phyloP scores from a whole-genome alignment of 2,797 vertebrate genomes.

The Xerus rutilus region DNA sequence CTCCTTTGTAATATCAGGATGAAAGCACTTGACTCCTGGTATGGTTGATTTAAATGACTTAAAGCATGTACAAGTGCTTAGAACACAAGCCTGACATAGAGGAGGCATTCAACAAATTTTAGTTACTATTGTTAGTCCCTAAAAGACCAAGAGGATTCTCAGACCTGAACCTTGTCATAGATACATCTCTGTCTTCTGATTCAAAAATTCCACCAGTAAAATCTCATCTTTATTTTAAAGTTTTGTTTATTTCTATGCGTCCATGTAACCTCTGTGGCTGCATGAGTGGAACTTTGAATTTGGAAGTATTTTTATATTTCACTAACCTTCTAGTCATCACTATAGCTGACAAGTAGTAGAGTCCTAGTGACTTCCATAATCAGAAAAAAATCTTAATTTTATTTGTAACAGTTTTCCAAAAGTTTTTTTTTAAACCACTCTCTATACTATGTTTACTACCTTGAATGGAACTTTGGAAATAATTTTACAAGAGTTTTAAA shows the following conservation, averaged over 20 bases:
- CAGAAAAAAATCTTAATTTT: neutral
- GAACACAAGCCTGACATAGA: neutral
- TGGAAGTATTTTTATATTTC: neutral
- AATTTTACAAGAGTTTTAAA: slow-evolving; percentile 30
- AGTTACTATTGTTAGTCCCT: neutral
- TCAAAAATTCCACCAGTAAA: slow-evolving; percentile 18
- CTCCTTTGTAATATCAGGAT: neutral
- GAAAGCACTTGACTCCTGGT: neutral
- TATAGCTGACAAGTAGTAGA: neutral
- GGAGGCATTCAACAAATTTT: neutral
- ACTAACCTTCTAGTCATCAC: neutral
- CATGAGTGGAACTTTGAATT: neutral
- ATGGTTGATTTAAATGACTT: neutral
- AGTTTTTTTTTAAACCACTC: neutral
- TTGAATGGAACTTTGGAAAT: neutral
- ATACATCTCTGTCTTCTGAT: neutral
- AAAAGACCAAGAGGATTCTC: neutral
- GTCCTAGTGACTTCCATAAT: slow-evolving; percentile 1
- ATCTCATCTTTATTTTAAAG: neutral
- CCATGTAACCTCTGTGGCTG: neutral
- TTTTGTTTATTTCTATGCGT: neutral
- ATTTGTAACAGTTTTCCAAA: neutral
- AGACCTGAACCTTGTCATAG: neutral
- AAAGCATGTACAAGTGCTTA: neutral
- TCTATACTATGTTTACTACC: neutral